Evolutionary conservation across 2,113 vertebrate species (phyloP).

Genomic region (Lasiurus cinereus): DNA sequence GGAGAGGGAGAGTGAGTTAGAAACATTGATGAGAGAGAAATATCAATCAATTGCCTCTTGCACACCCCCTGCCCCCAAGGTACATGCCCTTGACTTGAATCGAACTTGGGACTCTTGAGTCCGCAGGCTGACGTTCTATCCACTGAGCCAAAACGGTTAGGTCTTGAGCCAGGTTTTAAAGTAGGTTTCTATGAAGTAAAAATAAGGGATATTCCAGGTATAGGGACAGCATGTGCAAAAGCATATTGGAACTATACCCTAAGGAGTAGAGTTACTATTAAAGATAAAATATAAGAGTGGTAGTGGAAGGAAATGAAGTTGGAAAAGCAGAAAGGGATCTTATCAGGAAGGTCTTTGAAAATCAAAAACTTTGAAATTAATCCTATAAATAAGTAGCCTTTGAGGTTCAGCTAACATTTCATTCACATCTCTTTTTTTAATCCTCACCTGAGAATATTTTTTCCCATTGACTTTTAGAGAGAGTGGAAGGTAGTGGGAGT

Average conservation of each 20-base stretch:
- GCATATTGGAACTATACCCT: not conserved
- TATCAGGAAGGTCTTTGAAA: not conserved
- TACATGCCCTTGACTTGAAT: too few relatives aligned
- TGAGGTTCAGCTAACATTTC: not conserved
- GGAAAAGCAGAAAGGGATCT: not conserved
- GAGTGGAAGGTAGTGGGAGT: too few relatives aligned
- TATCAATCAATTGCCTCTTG: too few relatives aligned
- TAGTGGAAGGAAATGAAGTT: not conserved
- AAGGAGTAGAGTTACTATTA: not conserved
- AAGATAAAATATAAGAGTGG: not conserved
- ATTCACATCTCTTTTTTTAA: not conserved
- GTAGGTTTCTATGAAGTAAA: not conserved
- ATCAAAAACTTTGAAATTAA: slow-evolving; percentile 14
- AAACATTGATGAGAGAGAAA: too few relatives aligned
- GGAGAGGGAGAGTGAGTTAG: too few relatives aligned
- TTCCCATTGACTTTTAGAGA: too few relatives aligned
- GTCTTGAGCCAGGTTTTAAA: slow-evolving; percentile 6
- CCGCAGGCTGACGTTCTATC: too few relatives aligned
- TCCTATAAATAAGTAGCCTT: not conserved
- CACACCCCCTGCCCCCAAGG: too few relatives aligned
- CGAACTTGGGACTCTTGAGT: too few relatives aligned
- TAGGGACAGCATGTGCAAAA: not conserved
- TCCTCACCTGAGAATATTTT: too few relatives aligned
- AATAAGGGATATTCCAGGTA: not conserved
- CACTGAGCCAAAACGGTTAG: too few relatives aligned